These are phyloP conservation scores for Alloscopus bannaensis DNA, from an alignment of 2,888 invertebrate species.

Conservation along the genomic window DNA sequence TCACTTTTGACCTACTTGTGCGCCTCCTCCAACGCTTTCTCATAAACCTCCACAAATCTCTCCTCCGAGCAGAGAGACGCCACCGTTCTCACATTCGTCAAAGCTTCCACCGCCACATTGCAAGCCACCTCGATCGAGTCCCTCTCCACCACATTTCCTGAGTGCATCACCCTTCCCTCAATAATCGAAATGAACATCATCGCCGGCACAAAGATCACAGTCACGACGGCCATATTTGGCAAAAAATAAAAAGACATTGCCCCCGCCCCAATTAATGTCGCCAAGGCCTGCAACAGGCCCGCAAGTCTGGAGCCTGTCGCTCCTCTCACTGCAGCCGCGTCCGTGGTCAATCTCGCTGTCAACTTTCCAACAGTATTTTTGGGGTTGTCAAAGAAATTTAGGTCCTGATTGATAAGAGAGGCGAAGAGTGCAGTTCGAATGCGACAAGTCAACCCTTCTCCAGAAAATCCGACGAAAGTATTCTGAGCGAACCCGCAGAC, in stretches of 20 bases:
- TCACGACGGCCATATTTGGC: slow-evolving; percentile 85
- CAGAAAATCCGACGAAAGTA: slow-evolving; percentile 85
- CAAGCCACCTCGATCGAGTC: slow-evolving; percentile 82
- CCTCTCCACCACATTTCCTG: slow-evolving; percentile 82
- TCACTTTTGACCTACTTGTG: slow-evolving; percentile 76
- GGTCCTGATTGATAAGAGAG: slow-evolving; percentile 78
- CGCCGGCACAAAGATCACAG: slow-evolving; percentile 84
- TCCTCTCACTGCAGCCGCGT: slow-evolving; percentile 87
- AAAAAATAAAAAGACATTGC: slow-evolving; percentile 83
- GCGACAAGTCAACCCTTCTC: slow-evolving; percentile 86
- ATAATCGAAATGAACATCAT: slow-evolving; percentile 82
- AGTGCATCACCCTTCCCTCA: slow-evolving; percentile 81
- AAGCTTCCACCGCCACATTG: slow-evolving; percentile 74
- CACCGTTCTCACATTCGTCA: slow-evolving; percentile 80
- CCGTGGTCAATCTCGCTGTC: slow-evolving; percentile 84
- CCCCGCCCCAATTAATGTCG: slow-evolving; percentile 82
- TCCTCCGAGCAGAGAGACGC: slow-evolving; percentile 84
- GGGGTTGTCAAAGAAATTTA: slow-evolving; percentile 84
- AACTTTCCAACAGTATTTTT: slow-evolving; percentile 85
- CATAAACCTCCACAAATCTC: slow-evolving; percentile 81
- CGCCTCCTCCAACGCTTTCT: slow-evolving; percentile 80
- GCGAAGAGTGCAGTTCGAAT: slow-evolving; percentile 82
- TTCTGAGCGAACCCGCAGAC: slow-evolving; percentile 76
- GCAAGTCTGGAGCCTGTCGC: slow-evolving; percentile 81
- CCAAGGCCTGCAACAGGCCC: slow-evolving; percentile 83